Percentiles rank a stretch among this genome's conserved stretches.
These are phyloP conservation scores for Drosophila birchii DNA, from an alignment of 2,888 invertebrate genomes.

Conservation along the genomic window DNA sequence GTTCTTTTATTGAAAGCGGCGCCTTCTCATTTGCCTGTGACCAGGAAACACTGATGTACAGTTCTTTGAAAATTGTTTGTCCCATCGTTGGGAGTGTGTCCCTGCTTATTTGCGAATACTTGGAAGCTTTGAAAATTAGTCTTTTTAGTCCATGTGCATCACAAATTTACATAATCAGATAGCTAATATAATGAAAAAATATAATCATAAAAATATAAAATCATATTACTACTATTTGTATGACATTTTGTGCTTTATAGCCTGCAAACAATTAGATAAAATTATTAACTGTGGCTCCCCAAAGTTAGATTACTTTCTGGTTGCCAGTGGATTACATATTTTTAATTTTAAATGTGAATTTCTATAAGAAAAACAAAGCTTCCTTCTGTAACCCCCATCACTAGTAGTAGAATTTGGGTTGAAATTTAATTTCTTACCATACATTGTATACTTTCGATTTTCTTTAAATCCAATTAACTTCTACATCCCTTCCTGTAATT, in stretches of 20 bases:
- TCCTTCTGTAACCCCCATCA: no score
- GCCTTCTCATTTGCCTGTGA: conserved; percentile 19
- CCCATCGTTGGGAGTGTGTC: background rate
- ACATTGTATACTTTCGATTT: background rate
- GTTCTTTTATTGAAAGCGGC: conserved; percentile 32
- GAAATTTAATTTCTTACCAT: background rate
- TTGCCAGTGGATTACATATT: background rate
- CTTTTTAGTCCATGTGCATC: background rate
- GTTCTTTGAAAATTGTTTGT: background rate
- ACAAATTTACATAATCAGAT: background rate
- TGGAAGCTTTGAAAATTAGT: background rate
- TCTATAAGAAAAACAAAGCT: no score
- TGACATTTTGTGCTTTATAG: background rate
- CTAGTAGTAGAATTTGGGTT: background rate
- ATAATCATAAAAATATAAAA: no score
- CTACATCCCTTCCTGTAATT: background rate
- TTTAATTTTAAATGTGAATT: background rate
- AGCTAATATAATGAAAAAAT: no score
- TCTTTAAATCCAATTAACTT: background rate
- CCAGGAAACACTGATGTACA: conserved; percentile 8
- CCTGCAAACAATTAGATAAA: background rate
- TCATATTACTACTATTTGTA: no score
- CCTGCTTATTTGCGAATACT: background rate
- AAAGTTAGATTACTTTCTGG: background rate
- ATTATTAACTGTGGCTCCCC: background rate